Percentiles rank a stretch among this genome's conserved stretches.
These are phyloP conservation scores for Peromyscus attwateri DNA, from an alignment of 2,797 vertebrate species.

Conservation along the genomic window DNA sequence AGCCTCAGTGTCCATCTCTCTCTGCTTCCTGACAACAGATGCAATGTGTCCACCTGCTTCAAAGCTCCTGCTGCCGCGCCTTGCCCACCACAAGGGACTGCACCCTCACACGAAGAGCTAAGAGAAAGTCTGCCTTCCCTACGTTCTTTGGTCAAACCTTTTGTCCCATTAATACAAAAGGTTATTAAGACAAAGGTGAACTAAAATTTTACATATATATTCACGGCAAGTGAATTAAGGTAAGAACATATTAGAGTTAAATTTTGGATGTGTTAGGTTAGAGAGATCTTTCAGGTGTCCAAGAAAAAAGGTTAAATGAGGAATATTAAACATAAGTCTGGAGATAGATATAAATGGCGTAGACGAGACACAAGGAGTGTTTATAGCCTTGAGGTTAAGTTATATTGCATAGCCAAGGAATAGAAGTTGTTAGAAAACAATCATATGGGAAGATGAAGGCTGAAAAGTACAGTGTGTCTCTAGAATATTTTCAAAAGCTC, in stretches of 20 bases:
- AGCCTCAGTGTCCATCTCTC: background rate
- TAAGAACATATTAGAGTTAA: background rate
- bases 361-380: background rate
- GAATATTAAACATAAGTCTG: background rate
- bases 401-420: background rate
- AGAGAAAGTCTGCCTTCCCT: background rate
- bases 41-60: background rate
- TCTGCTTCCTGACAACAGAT: background rate
- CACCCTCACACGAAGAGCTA: background rate
- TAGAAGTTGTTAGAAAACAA: background rate
- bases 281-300: background rate
- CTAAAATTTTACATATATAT: background rate
- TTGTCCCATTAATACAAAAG: background rate
- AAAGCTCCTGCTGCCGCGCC: background rate
- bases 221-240: background rate
- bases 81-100: background rate
- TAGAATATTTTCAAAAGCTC: background rate
- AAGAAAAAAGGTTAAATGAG: background rate
- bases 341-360: background rate
- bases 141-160: background rate
- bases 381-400: background rate
- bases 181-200: background rate
- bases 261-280: background rate
- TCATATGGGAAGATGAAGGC: background rate
- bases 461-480: background rate